Conservation (phyloP, 2,113 vertebrate genomes). For the Peromyscus polionotus region DNA sequence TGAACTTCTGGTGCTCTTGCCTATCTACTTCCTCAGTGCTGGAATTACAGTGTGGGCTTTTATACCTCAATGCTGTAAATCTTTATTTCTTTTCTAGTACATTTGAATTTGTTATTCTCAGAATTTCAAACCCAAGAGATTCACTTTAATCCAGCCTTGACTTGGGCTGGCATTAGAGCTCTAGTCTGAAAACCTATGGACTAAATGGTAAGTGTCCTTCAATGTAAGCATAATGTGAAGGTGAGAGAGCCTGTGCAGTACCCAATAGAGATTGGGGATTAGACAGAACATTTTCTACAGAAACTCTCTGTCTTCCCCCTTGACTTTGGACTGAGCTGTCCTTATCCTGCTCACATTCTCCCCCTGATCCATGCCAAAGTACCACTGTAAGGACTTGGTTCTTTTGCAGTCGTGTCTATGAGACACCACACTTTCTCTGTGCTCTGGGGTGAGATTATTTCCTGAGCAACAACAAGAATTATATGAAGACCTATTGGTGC, state of each 20-base stretch:
- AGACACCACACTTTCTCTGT: not conserved
- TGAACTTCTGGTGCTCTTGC: not conserved
- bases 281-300: not conserved
- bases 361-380: not conserved
- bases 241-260: not conserved
- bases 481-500: not conserved
- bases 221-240: not conserved
- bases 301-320: not conserved
- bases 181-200: not conserved
- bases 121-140: not conserved
- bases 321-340: not conserved
- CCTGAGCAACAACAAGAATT: not conserved
- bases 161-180: not conserved
- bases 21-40: not conserved
- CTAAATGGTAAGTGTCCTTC: not conserved
- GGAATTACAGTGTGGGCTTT: not conserved
- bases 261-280: not conserved
- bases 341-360: not conserved
- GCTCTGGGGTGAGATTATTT: not conserved
- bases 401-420: not conserved
- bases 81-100: not conserved
- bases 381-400: not conserved
- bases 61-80: accelerated
- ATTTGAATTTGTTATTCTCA: not conserved
- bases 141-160: not conserved